phyloP scores from a whole-genome alignment of 2,888 invertebrate species.

The Drosophila merina region DNA sequence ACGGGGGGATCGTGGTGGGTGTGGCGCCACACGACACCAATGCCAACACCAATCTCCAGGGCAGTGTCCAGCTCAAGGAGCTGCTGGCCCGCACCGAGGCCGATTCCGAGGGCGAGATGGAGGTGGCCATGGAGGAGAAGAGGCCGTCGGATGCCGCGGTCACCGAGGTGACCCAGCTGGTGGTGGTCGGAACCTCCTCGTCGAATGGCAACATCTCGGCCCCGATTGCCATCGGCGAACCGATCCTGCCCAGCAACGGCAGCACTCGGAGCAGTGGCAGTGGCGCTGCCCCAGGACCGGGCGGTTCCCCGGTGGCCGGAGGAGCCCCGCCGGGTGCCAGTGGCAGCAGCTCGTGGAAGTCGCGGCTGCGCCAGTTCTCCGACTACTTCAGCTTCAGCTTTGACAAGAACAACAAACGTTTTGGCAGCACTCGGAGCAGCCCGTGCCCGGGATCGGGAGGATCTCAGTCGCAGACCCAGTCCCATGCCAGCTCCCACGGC shows the following conservation, averaged over 20 bases:
- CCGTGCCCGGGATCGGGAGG: constrained; percentile 67
- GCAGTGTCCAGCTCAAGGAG: constrained; percentile 30
- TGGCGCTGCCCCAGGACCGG: constrained; percentile 26
- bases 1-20: constrained; percentile 18
- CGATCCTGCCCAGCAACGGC: constrained; percentile 55
- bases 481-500: constrained; percentile 25
- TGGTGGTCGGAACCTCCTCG: constrained; percentile 20
- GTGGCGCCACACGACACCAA: constrained; percentile 36
- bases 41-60: constrained; percentile 36
- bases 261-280: constrained; percentile 46
- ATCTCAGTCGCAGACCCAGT: constrained; percentile 1
- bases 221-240: constrained; percentile 21
- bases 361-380: constrained; percentile 83
- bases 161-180: neutral
- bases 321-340: constrained; percentile 36
- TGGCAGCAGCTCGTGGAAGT: constrained; percentile 78
- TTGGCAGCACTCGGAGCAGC: constrained; percentile 81
- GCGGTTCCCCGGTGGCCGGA: constrained; percentile 5
- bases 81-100: constrained; percentile 32
- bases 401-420: constrained; percentile 83
- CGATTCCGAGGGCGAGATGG: constrained; percentile 30
- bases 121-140: constrained; percentile 15
- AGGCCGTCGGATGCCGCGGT: constrained; percentile 21
- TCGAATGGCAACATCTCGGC: constrained; percentile 80
- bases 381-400: constrained; percentile 84